Percentiles rank a stretch among this genome's conserved stretches.
These are phyloP conservation scores for Camelus bactrianus DNA, from an alignment of 2,113 vertebrate genomes.

Conservation along the genomic window DNA sequence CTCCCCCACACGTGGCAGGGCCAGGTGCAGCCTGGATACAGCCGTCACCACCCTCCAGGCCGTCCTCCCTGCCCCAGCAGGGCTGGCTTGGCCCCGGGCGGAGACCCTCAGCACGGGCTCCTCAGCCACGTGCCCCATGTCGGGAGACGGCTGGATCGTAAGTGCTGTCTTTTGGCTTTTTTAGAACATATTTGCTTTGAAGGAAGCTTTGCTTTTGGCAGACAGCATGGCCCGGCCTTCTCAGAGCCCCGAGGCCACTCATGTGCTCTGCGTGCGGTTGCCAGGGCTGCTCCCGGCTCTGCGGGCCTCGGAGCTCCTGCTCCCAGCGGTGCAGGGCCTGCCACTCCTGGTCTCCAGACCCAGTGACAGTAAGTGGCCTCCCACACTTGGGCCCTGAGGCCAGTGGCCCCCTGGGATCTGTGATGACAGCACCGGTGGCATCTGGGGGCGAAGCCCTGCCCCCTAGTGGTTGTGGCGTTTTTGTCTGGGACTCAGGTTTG, in stretches of 20 bases:
- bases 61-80: fast-evolving
- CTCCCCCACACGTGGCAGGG: fast-evolving
- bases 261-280: fast-evolving
- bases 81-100: background rate
- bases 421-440: background rate
- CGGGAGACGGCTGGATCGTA: fast-evolving
- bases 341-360: fast-evolving
- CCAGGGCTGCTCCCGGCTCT: background rate
- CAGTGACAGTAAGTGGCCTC: no score
- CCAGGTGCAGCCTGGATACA: background rate
- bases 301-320: fast-evolving
- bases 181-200: background rate
- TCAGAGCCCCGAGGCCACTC: background rate
- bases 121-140: fast-evolving
- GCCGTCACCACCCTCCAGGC: fast-evolving
- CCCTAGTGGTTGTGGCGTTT: fast-evolving
- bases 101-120: no score
- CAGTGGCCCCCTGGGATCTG: background rate
- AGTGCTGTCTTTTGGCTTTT: background rate
- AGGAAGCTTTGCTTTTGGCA: background rate
- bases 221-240: fast-evolving
- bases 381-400: fast-evolving
- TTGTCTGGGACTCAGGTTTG: background rate
- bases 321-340: fast-evolving
- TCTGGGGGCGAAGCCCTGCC: background rate